A percentile compares a stretch with the other conserved stretches of the same genome.
phyloP scores from a whole-genome alignment of 1,140 invertebrate species.

The Stegodyphus dumicola region DNA sequence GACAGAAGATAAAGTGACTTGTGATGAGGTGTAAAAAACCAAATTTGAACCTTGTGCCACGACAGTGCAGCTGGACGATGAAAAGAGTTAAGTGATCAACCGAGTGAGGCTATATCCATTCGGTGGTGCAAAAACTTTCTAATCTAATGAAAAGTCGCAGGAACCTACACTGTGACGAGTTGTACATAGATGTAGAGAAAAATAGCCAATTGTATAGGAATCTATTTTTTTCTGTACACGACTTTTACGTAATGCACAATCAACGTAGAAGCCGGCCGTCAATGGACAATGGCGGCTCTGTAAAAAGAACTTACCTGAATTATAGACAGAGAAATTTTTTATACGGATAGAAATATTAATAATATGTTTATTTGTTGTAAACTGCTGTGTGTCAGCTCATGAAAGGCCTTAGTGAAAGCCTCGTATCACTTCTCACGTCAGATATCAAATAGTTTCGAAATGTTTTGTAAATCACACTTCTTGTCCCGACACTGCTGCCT shows the following conservation, averaged over 20 bases:
- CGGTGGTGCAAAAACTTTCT: conserved; percentile 51
- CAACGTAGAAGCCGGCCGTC: conserved; percentile 54
- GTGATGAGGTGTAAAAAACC: too few relatives aligned
- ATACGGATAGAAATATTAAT: conserved; percentile 57
- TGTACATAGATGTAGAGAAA: conserved; percentile 59
- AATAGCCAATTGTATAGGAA: conserved; percentile 61
- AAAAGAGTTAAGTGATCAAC: conserved; percentile 2
- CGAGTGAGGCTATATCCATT: conserved; percentile 48
- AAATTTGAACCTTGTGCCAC: too few relatives aligned
- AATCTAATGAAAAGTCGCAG: conserved; percentile 30
- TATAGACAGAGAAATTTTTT: conserved; percentile 59
- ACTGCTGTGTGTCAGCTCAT: conserved; percentile 51
- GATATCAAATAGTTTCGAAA: too few relatives aligned
- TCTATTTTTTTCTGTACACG: conserved; percentile 62
- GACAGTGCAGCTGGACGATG: too few relatives aligned
- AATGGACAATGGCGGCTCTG: conserved; percentile 31
- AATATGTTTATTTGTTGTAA: conserved; percentile 58
- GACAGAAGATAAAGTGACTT: too few relatives aligned
- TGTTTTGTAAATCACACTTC: too few relatives aligned
- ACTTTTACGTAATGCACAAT: conserved; percentile 62
- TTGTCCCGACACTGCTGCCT: too few relatives aligned
- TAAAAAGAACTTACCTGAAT: conserved; percentile 56
- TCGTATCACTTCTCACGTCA: conserved; percentile 22
- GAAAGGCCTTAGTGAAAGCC: conserved; percentile 52
- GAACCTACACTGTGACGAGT: conserved; percentile 29